Evolutionary conservation across 2,888 invertebrate genomes (phyloP).

Genomic region (Dioctria rufipes): DNA sequence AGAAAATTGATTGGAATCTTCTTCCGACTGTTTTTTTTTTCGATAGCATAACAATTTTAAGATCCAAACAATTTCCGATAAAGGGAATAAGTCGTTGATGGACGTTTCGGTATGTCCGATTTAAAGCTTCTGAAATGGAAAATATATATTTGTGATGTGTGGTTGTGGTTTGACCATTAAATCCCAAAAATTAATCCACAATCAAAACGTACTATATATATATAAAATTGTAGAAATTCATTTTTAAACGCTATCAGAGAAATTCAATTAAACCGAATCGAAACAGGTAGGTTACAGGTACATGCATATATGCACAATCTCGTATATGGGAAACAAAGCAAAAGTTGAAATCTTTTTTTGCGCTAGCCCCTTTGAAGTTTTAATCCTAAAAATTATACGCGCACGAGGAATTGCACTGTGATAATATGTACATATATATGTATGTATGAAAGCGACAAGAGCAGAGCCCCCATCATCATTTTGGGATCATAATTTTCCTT

Average conservation of each 20-base stretch:
- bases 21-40: constrained; percentile 1
- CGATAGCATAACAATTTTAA: constrained; percentile 23
- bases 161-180: background rate
- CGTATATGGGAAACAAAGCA: background rate
- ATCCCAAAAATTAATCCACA: constrained; percentile 36
- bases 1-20: background rate
- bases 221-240: constrained; percentile 38
- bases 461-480: constrained; percentile 32
- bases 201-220: background rate
- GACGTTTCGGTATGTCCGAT: background rate
- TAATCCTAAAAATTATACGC: constrained; percentile 49
- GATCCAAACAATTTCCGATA: constrained; percentile 26
- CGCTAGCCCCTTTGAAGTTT: constrained; percentile 36
- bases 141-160: constrained; percentile 1
- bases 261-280: constrained; percentile 45
- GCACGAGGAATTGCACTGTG: background rate
- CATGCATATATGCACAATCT: too few relatives aligned
- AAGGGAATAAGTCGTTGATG: background rate
- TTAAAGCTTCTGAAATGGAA: background rate
- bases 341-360: background rate
- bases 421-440: too few relatives aligned
- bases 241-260: constrained; percentile 35
- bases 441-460: background rate
- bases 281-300: constrained; percentile 5
- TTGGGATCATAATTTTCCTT: constrained; percentile 48